Percentiles rank a stretch among this genome's conserved stretches.
phyloP scores from a whole-genome alignment of 2,888 invertebrate genomes.

The Petrolisthes cinctipes region DNA sequence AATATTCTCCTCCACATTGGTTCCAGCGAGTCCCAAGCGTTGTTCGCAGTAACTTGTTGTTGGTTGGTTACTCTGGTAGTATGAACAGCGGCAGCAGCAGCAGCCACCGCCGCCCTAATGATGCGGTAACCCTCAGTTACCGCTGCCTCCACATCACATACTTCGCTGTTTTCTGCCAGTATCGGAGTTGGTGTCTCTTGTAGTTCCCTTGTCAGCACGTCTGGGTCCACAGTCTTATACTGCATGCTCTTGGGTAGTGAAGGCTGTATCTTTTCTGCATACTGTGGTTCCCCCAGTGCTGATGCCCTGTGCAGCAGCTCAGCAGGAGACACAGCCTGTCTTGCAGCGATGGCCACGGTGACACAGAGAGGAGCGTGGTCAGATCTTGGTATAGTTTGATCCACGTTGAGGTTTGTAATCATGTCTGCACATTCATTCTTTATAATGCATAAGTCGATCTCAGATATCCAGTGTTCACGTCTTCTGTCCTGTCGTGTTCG shows the following conservation, averaged over 20 bases:
- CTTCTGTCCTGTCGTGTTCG: slow-evolving; percentile 9
- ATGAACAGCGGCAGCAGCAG: neutral
- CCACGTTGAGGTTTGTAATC: too few relatives aligned
- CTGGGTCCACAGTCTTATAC: neutral
- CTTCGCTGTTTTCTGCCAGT: neutral
- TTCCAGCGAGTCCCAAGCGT: neutral
- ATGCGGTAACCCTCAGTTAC: neutral
- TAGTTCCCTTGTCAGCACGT: neutral
- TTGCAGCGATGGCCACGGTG: too few relatives aligned
- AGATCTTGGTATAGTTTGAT: too few relatives aligned
- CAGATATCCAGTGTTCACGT: neutral
- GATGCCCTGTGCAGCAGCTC: too few relatives aligned
- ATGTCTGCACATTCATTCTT: too few relatives aligned
- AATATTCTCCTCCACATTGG: slow-evolving; percentile 9
- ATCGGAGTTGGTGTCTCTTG: neutral
- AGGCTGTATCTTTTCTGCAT: too few relatives aligned
- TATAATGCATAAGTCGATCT: slow-evolving; percentile 10
- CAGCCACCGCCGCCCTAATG: neutral
- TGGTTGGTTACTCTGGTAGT: neutral
- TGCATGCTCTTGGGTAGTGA: neutral
- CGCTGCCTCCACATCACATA: neutral
- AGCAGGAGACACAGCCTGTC: too few relatives aligned
- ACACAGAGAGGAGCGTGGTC: too few relatives aligned
- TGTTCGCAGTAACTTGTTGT: neutral
- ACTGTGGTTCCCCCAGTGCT: too few relatives aligned